A percentile compares a stretch with the other conserved stretches of the same genome.
These are phyloP conservation scores for Drepanosiphum platanoidis DNA, from an alignment of 2,888 invertebrate species.

Conservation along the genomic window DNA sequence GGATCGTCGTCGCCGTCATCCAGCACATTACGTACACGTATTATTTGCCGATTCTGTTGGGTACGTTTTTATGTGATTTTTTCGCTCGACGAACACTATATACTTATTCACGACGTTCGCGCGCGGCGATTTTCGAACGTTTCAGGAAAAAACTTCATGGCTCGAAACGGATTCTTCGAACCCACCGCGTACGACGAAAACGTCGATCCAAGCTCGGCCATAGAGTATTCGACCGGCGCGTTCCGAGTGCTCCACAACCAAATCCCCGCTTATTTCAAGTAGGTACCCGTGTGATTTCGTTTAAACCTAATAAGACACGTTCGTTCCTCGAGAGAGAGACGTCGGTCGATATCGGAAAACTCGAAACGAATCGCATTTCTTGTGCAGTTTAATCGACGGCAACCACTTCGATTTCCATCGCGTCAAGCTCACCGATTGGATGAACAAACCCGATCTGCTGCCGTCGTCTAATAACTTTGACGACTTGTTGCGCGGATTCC, in stretches of 20 bases:
- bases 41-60: constrained; percentile 86
- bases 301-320: too few relatives aligned
- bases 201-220: constrained; percentile 88
- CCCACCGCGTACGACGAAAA: constrained; percentile 77
- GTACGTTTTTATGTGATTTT: constrained; percentile 73
- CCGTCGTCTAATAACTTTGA: constrained; percentile 57
- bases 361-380: too few relatives aligned
- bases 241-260: constrained; percentile 92
- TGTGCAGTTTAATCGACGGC: constrained; percentile 52
- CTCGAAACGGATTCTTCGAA: constrained; percentile 77
- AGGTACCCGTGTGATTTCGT: too few relatives aligned
- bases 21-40: constrained; percentile 92
- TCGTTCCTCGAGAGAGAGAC: too few relatives aligned
- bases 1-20: constrained; percentile 85
- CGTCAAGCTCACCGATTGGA: constrained; percentile 56
- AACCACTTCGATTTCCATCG: constrained; percentile 3
- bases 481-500: constrained; percentile 59
- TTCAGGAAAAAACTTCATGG: constrained; percentile 6
- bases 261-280: background rate
- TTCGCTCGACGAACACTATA: background rate
- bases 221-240: constrained; percentile 88
- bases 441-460: constrained; percentile 59
- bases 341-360: too few relatives aligned
- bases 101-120: background rate
- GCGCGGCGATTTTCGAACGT: background rate